These are phyloP conservation scores for Chirona hameri DNA, from an alignment of 2,888 invertebrate species.

Conservation along the genomic window DNA sequence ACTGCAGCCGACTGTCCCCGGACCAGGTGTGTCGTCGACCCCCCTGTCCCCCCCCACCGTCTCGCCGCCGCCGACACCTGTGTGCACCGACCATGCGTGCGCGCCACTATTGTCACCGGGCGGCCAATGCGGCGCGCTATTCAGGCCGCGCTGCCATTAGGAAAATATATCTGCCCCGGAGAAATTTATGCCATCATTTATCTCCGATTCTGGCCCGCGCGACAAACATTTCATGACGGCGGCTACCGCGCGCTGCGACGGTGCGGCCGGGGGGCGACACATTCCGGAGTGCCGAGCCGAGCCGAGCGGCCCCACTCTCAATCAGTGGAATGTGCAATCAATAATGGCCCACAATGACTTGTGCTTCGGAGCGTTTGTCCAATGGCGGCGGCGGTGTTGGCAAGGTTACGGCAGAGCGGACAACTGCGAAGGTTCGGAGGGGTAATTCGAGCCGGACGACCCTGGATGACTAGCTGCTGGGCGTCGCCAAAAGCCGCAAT, in stretches of 20 bases:
- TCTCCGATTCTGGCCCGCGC: neutral
- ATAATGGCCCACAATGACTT: neutral
- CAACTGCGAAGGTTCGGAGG: neutral
- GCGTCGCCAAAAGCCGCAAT: too few relatives aligned
- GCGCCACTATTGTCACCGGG: neutral
- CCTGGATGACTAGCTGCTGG: too few relatives aligned
- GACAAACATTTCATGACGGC: constrained; percentile 23
- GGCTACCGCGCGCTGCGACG: neutral
- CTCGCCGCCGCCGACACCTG: constrained; percentile 6
- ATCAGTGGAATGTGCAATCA: constrained; percentile 24
- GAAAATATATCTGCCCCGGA: constrained; percentile 1
- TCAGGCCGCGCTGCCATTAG: constrained; percentile 7
- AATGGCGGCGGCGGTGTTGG: neutral
- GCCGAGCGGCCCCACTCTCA: neutral
- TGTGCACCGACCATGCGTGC: neutral
- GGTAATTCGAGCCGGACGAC: too few relatives aligned
- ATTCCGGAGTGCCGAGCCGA: neutral
- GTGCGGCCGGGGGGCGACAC: neutral
- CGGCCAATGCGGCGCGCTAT: neutral
- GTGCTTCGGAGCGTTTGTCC: neutral
- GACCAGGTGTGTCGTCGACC: neutral
- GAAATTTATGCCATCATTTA: constrained; percentile 27
- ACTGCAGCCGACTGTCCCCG: neutral
- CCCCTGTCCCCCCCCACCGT: neutral
- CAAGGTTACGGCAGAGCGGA: neutral